Evolutionary conservation across 2,797 vertebrate species (phyloP).

Genomic region (Scomberomorus guttatus): DNA sequence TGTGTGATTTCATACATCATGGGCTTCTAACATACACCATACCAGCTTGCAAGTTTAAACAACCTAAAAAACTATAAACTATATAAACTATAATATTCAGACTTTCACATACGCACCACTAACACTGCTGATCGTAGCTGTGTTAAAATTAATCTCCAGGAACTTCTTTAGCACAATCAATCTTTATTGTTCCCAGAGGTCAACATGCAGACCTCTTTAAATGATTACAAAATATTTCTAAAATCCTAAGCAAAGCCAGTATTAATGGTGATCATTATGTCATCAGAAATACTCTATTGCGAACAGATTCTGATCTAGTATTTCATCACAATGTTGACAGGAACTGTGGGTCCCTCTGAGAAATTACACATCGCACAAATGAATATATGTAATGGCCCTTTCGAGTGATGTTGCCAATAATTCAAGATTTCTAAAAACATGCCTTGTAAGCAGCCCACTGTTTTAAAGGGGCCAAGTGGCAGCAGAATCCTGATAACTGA

Average conservation of each 20-base stretch:
- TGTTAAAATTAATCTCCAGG: conserved; percentile 31
- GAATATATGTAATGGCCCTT: conserved; percentile 26
- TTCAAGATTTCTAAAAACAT: conserved; percentile 24
- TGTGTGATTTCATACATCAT: background rate
- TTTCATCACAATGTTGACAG: conserved; percentile 15
- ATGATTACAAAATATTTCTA: conserved; percentile 25
- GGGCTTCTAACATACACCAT: background rate
- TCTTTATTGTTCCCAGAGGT: conserved; percentile 44
- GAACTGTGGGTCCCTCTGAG: background rate
- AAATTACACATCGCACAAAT: conserved; percentile 25
- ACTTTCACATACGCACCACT: background rate
- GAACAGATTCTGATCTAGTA: conserved; percentile 5
- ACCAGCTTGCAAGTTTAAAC: conserved; percentile 2
- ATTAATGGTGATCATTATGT: conserved; percentile 26
- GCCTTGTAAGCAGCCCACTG: conserved; percentile 31
- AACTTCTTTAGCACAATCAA: conserved; percentile 29
- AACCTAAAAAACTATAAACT: background rate
- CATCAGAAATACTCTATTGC: conserved; percentile 13
- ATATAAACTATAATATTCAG: background rate
- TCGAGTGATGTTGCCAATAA: conserved; percentile 30
- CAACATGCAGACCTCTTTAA: conserved; percentile 3
- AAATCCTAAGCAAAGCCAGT: conserved; percentile 24
- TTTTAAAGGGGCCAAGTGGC: conserved; percentile 37
- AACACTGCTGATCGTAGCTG: conserved; percentile 14
- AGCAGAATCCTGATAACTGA: conserved; percentile 32